phyloP scores from a whole-genome alignment of 2,113 vertebrate genomes.

The Sterrhoptilus dennistouni region DNA sequence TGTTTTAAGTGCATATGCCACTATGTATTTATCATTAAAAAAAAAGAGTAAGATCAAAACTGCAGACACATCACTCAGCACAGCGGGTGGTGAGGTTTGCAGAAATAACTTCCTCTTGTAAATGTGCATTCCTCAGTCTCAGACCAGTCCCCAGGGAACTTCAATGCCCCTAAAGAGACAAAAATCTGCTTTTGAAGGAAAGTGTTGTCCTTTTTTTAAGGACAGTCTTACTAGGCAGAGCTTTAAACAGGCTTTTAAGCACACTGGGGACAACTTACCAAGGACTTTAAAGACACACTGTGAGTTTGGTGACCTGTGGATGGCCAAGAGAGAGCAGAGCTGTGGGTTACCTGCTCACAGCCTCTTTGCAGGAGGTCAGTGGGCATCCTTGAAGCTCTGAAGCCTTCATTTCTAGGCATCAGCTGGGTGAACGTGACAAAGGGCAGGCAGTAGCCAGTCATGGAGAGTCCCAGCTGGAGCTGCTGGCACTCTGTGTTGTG shows the following conservation, averaged over 20 bases:
- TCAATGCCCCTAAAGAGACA: background rate
- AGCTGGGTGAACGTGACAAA: background rate
- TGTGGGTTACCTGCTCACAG: background rate
- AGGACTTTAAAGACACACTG: background rate
- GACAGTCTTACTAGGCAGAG: background rate
- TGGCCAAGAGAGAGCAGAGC: background rate
- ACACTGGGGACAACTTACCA: background rate
- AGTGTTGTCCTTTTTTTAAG: background rate
- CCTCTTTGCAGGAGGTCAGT: background rate
- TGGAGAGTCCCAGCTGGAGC: background rate
- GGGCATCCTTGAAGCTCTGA: background rate
- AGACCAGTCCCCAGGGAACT: constrained; percentile 13
- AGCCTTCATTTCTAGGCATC: background rate
- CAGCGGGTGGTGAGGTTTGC: background rate
- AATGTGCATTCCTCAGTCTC: background rate
- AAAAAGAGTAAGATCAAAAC: constrained; percentile 6
- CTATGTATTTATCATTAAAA: constrained; percentile 4
- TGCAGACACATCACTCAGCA: background rate
- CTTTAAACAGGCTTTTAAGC: background rate
- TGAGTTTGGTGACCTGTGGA: background rate
- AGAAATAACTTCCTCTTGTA: background rate
- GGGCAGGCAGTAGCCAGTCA: background rate
- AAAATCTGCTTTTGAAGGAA: constrained; percentile 19
- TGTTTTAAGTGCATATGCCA: constrained; percentile 30
- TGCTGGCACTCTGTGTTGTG: background rate